Conservation (phyloP, 1,140 invertebrate species). For the Teleogryllus occipitalis region DNA sequence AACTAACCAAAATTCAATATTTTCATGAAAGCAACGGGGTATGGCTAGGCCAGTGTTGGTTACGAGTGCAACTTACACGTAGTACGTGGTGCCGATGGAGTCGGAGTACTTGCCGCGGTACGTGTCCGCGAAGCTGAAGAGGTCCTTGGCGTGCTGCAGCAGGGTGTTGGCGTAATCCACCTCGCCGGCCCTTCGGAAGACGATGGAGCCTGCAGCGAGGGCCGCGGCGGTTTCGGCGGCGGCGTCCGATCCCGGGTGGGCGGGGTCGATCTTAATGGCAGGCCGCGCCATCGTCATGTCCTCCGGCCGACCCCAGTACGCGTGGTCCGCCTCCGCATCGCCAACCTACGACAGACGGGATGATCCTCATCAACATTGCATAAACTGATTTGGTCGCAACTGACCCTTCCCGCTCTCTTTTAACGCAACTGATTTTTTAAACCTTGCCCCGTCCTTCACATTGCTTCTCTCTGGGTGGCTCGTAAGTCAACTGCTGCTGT, state of each 20-base stretch:
- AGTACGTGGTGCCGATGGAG: constrained; percentile 15
- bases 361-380: too few species aligned
- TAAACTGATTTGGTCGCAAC: too few species aligned
- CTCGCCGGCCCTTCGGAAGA: constrained; percentile 42
- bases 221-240: constrained; percentile 54
- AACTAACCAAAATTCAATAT: too few species aligned
- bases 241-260: constrained; percentile 46
- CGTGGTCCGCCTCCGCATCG: constrained; percentile 35
- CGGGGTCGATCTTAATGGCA: constrained; percentile 40
- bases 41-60: too few species aligned
- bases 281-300: constrained; percentile 50
- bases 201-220: constrained; percentile 46
- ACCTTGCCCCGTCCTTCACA: too few species aligned
- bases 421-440: too few species aligned
- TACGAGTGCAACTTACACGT: too few species aligned
- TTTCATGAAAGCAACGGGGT: too few species aligned
- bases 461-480: too few species aligned
- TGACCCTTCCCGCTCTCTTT: too few species aligned
- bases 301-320: constrained; percentile 51
- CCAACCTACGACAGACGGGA: constrained; percentile 30
- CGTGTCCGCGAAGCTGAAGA: constrained; percentile 51
- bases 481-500: too few species aligned
- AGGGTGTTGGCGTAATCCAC: constrained; percentile 40
- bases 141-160: constrained; percentile 44
- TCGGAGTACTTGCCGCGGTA: constrained; percentile 36